Conservation (phyloP, 1,140 invertebrate genomes). For the Paracyclopina nana region DNA sequence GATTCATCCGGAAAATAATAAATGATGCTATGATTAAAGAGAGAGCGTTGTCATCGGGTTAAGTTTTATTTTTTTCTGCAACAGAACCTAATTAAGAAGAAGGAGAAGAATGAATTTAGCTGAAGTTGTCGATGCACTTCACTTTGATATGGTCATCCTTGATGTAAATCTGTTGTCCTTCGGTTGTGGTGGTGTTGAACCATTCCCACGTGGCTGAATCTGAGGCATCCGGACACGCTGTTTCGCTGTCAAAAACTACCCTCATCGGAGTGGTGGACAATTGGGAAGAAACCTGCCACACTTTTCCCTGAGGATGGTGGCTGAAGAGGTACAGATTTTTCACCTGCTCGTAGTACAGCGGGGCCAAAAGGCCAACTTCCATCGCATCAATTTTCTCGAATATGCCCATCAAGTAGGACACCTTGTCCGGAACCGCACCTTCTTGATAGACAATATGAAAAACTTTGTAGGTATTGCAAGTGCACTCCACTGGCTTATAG, state of each 20-base stretch:
- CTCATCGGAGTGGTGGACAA: slow-evolving; percentile 6
- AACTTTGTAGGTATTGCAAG: slow-evolving; percentile 2
- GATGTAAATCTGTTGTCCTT: slow-evolving; percentile 5
- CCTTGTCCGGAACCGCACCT: not conserved
- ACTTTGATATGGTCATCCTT: slow-evolving; percentile 1
- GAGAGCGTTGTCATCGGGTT: too few relatives aligned
- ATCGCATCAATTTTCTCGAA: not conserved
- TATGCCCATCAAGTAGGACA: not conserved
- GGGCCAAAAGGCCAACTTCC: not conserved
- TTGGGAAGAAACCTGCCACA: slow-evolving; percentile 6
- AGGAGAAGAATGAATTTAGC: too few relatives aligned
- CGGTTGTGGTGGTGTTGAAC: slow-evolving; percentile 5
- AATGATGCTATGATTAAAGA: too few relatives aligned
- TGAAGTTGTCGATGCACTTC: slow-evolving; percentile 1
- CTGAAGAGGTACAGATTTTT: slow-evolving; percentile 3
- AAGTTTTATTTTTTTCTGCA: too few relatives aligned
- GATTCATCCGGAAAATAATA: too few relatives aligned
- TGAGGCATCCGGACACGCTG: slow-evolving; percentile 6
- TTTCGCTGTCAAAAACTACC: not conserved
- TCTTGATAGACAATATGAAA: slow-evolving; percentile 1
- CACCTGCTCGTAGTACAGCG: not conserved
- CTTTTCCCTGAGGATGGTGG: not conserved
- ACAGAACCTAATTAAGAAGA: too few relatives aligned
- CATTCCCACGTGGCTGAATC: slow-evolving; percentile 3
- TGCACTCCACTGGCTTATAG: not conserved